These are phyloP conservation scores for Cryptocephalus moraei DNA, from an alignment of 2,888 invertebrate species.

Conservation along the genomic window DNA sequence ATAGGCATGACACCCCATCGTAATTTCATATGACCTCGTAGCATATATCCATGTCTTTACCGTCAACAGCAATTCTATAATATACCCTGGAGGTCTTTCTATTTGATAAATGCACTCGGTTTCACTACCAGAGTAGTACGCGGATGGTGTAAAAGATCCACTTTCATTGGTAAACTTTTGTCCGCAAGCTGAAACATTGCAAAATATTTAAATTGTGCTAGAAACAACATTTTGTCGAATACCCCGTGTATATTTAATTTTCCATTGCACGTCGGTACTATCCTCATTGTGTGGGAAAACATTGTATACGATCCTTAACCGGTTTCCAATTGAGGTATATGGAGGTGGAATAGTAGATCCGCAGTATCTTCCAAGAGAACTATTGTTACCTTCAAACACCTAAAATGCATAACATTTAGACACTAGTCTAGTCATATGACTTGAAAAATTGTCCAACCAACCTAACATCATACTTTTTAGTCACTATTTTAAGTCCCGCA, in stretches of 20 bases:
- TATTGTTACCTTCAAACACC: constrained; percentile 58
- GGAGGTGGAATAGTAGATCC: constrained; percentile 51
- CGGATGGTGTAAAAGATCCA: constrained; percentile 56
- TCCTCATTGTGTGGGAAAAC: neutral
- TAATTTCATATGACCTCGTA: too few relatives aligned
- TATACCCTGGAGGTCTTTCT: constrained; percentile 49
- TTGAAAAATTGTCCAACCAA: too few relatives aligned
- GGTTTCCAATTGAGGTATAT: constrained; percentile 47
- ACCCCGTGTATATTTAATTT: constrained; percentile 45
- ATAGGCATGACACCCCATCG: too few relatives aligned
- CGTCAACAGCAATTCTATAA: constrained; percentile 45
- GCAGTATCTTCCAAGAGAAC: constrained; percentile 65
- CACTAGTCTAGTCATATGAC: too few relatives aligned
- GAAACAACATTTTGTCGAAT: constrained; percentile 19
- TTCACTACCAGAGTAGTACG: neutral
- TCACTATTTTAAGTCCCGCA: too few relatives aligned
- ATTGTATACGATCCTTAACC: constrained; percentile 44
- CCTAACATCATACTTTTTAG: too few relatives aligned
- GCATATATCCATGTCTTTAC: neutral
- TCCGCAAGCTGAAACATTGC: constrained; percentile 51
- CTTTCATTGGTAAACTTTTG: constrained; percentile 45
- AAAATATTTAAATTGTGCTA: neutral
- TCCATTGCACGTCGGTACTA: constrained; percentile 10
- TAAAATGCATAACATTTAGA: constrained; percentile 23
- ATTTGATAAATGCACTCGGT: constrained; percentile 59